These are phyloP conservation scores for Litoditis marina DNA, from an alignment of 2,888 invertebrate genomes.

Conservation along the genomic window DNA sequence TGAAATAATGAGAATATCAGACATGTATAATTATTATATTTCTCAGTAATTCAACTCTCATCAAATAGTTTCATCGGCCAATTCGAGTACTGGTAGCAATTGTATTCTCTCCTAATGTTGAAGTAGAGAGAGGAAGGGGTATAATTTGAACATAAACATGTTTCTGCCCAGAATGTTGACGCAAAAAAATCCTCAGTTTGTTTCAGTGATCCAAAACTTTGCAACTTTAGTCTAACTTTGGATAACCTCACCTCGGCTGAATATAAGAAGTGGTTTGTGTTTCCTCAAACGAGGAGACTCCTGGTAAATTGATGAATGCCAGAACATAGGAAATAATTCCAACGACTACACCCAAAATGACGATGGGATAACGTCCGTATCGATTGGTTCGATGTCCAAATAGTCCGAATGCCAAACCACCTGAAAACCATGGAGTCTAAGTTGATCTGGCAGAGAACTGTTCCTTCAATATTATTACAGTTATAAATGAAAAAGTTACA, in stretches of 20 bases:
- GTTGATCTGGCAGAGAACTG: constrained; percentile 2
- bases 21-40: neutral
- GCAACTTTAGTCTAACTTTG: neutral
- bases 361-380: constrained; percentile 8
- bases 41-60: neutral
- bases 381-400: constrained; percentile 6
- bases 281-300: constrained; percentile 10
- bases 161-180: neutral
- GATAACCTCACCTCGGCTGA: constrained; percentile 2
- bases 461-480: neutral
- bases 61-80: no score
- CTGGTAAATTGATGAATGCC: constrained; percentile 10
- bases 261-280: constrained; percentile 10
- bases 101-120: no score
- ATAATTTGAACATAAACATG: no score
- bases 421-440: constrained; percentile 5
- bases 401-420: constrained; percentile 16
- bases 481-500: neutral
- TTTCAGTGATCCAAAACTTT: no score
- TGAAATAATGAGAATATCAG: neutral
- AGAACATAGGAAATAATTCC: constrained; percentile 9
- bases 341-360: constrained; percentile 3
- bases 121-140: no score
- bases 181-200: no score
- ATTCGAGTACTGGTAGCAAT: no score